Conservation (phyloP, 2,797 vertebrate genomes). For the Streptopelia turtur region DNA sequence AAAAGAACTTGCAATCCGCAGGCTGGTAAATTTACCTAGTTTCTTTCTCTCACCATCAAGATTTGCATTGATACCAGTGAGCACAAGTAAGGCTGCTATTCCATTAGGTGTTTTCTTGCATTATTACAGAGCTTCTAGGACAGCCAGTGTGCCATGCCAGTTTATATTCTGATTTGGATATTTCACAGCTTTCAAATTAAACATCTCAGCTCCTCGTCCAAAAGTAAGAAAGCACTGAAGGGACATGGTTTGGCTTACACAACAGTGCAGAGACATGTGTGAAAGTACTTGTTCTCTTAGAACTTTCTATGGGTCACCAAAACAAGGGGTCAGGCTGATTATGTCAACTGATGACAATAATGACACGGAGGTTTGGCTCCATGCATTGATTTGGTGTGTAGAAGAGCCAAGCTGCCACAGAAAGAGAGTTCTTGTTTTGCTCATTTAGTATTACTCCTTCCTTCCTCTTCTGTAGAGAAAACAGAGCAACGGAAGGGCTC, state of each 20-base stretch:
- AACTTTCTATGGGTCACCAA: background rate
- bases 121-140: background rate
- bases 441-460: background rate
- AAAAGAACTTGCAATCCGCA: background rate
- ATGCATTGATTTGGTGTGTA: background rate
- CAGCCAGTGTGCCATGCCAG: accelerated
- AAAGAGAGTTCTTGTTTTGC: background rate
- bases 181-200: background rate
- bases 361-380: background rate
- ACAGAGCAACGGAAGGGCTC: background rate
- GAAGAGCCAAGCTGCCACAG: background rate
- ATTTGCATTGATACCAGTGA: background rate
- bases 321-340: background rate
- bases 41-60: background rate
- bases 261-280: background rate
- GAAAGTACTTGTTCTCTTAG: background rate
- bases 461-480: background rate
- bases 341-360: background rate
- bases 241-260: background rate
- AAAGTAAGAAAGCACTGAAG: background rate
- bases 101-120: background rate
- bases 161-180: background rate
- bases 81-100: background rate
- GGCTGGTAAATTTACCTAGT: background rate
- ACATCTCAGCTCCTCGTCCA: background rate